Conservation (phyloP, 2,888 invertebrate species). For the Cryptocephalus moraei region DNA sequence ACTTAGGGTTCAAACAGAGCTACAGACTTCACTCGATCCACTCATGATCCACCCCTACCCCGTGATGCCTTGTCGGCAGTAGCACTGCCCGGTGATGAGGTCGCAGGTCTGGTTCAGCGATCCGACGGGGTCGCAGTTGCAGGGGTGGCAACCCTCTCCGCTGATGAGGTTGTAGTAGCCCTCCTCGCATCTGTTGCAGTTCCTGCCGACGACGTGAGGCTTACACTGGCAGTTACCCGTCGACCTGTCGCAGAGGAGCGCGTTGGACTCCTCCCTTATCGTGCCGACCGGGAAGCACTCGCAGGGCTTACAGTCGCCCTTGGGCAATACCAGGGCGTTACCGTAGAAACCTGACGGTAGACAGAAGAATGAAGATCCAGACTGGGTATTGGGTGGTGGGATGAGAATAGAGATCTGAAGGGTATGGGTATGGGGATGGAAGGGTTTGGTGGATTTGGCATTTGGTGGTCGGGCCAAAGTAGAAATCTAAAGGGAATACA, state of each 20-base stretch:
- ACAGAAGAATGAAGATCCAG: background rate
- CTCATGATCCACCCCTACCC: constrained; percentile 48
- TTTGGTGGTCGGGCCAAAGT: too few species aligned
- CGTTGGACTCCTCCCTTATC: constrained; percentile 55
- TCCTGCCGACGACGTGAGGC: constrained; percentile 67
- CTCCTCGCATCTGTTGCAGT: constrained; percentile 76
- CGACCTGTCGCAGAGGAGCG: constrained; percentile 67
- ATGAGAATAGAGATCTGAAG: too few species aligned
- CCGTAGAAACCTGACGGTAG: constrained; percentile 70
- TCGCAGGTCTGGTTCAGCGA: constrained; percentile 81
- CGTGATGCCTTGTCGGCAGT: constrained; percentile 80
- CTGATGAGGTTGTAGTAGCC: constrained; percentile 77
- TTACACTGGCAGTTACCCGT: constrained; percentile 76
- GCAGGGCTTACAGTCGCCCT: constrained; percentile 85
- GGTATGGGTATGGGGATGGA: too few species aligned
- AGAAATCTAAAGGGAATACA: too few species aligned
- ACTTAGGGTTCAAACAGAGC: too few species aligned
- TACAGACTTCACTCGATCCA: too few species aligned
- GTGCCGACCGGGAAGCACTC: constrained; percentile 83
- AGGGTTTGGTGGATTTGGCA: too few species aligned
- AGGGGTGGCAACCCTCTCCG: constrained; percentile 79
- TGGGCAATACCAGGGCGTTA: constrained; percentile 80
- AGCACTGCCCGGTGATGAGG: constrained; percentile 74
- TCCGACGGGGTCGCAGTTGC: constrained; percentile 83
- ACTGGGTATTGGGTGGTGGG: too few species aligned